Percentiles rank a stretch among this genome's conserved stretches.
Conservation (phyloP, 2,888 invertebrate genomes). For the Tanaodytes sp. region DNA sequence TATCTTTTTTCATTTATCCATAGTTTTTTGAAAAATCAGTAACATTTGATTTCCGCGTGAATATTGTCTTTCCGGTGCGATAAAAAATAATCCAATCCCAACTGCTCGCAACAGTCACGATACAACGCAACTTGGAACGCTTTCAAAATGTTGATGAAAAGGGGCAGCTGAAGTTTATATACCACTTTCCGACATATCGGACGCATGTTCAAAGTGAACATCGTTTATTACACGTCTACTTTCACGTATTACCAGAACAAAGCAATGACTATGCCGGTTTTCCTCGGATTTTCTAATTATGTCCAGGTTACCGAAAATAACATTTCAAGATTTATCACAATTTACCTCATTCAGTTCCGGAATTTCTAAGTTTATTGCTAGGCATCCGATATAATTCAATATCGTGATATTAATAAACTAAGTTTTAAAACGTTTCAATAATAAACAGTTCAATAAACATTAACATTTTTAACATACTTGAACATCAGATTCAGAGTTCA, state of each 20-base stretch:
- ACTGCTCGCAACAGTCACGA: conserved; percentile 49
- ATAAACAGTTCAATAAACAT: no score
- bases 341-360: no score
- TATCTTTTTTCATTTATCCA: no score
- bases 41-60: conserved; percentile 48
- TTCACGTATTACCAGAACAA: conserved; percentile 38
- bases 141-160: conserved; percentile 65
- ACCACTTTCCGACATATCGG: conserved; percentile 53
- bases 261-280: conserved; percentile 43
- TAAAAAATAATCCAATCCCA: conserved; percentile 54
- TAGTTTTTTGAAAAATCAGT: no score
- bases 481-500: no score
- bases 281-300: conserved; percentile 50
- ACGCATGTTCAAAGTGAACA: conserved; percentile 48
- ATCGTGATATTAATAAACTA: no score
- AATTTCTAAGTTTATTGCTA: no score
- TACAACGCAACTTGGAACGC: conserved; percentile 66
- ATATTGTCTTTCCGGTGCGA: conserved; percentile 44
- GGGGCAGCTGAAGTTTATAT: conserved; percentile 59
- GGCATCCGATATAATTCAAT: no score
- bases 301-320: no score
- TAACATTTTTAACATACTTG: no score
- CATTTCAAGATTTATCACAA: no score
- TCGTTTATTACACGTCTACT: conserved; percentile 49
- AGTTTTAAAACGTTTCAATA: no score